Percentiles rank a stretch among this genome's conserved stretches.
phyloP scores from a whole-genome alignment of 1,140 invertebrate genomes.

The Idris sp. region DNA sequence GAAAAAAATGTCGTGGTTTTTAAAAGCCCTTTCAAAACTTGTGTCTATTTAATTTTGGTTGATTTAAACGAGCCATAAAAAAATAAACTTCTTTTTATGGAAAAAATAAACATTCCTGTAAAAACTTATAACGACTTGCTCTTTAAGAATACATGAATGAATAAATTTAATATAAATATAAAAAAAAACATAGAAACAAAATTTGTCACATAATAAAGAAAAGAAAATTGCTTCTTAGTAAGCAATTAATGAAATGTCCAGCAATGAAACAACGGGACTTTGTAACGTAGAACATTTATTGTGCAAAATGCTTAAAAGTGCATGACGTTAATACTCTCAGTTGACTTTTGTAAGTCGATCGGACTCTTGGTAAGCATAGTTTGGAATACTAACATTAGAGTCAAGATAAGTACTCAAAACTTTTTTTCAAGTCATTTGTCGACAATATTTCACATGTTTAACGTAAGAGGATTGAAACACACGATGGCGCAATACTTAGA shows the following conservation, averaged over 20 bases:
- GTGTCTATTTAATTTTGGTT: slow-evolving; percentile 43
- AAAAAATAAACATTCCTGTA: too few species aligned
- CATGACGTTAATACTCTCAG: slow-evolving; percentile 48
- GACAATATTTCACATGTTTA: slow-evolving; percentile 60
- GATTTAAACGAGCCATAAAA: slow-evolving; percentile 15
- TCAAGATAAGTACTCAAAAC: slow-evolving; percentile 59
- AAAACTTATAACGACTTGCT: too few species aligned
- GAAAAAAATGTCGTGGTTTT: slow-evolving; percentile 38
- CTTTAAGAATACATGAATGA: too few species aligned
- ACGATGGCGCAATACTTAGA: slow-evolving; percentile 34
- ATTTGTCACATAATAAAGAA: too few species aligned
- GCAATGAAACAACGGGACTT: slow-evolving; percentile 54
- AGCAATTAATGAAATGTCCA: slow-evolving; percentile 42
- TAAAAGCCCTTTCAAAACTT: slow-evolving; percentile 26
- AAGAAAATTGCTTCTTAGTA: too few species aligned
- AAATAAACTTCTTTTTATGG: too few species aligned
- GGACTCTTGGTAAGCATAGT: slow-evolving; percentile 37
- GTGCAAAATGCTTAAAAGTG: slow-evolving; percentile 57
- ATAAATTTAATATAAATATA: too few species aligned
- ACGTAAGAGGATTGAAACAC: slow-evolving; percentile 60
- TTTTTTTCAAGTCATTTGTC: slow-evolving; percentile 60
- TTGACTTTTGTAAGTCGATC: slow-evolving; percentile 59
- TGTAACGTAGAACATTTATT: slow-evolving; percentile 47
- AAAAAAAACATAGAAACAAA: too few species aligned
- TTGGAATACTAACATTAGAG: slow-evolving; percentile 47